phyloP scores from a whole-genome alignment of 2,113 vertebrate species.

The Gallinago media region DNA sequence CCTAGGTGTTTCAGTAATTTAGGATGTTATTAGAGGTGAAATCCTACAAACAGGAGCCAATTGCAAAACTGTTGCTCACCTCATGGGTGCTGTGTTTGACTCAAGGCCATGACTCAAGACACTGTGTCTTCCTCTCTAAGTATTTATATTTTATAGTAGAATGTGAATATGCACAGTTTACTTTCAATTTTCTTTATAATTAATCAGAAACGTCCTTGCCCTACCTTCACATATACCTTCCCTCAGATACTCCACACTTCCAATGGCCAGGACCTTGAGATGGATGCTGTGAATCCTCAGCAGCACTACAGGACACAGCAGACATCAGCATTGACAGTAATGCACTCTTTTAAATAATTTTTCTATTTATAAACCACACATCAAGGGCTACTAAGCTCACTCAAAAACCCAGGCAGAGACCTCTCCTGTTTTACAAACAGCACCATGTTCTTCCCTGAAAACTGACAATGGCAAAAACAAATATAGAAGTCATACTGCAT shows the following conservation, averaged over 20 bases:
- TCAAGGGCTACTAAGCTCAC: not conserved
- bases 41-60: not conserved
- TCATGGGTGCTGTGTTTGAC: not conserved
- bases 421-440: not conserved
- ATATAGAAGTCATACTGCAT: not conserved
- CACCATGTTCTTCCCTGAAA: not conserved
- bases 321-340: not conserved
- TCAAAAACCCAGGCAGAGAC: not conserved
- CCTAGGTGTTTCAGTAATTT: not conserved
- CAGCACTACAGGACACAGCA: not conserved
- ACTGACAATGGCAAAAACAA: not conserved
- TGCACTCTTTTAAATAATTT: not conserved
- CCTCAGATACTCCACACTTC: not conserved
- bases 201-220: not conserved
- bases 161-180: not conserved
- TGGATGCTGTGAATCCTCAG: not conserved
- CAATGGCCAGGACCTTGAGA: not conserved
- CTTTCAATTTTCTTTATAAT: not conserved
- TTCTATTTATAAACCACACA: constrained; percentile 15
- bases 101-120: not conserved
- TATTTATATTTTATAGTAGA: accelerated
- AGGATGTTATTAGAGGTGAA: not conserved
- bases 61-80: not conserved
- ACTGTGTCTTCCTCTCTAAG: not conserved
- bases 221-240: not conserved